Base-by-base conservation (phyloP, 2,113 vertebrate species). In the Charadrius vociferus region DNA sequence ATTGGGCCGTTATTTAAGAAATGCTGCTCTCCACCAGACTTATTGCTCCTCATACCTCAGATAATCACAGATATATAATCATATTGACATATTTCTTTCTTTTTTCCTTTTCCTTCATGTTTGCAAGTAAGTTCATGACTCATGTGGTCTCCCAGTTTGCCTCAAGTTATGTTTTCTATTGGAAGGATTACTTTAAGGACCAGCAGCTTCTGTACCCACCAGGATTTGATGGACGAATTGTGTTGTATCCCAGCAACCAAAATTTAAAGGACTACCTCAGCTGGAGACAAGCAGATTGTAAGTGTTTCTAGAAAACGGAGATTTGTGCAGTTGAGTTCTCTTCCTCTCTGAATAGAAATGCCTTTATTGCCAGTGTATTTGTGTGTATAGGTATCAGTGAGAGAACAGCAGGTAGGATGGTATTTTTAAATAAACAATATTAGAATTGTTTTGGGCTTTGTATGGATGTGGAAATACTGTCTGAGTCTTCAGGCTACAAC, bases 221-320 rank as follows among this genome's bases (percentile, higher is more conserved):
- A 4, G 98, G 99, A 92, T 99, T 99, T 97, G 99, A 99, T 88
- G 99, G 99, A 56, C 98, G 99, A 72, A 99, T 99, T 10, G 98
- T 99, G 66, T 93, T 99, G 59, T 99, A 99, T 98, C 99, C 99
- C 62, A 99, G 97, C 97, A 99, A 99, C 95, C 99, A 98, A 75
- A 99, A 99, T 86, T 97, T 99, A 71, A 99, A 98, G 96, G 99
- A 99, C 96, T 99, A 99, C 96, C 98, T 99, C 85, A 99, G 99
- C 96, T 99, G 99, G 99, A 99, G 99, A 93, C 99, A 99, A 97
- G 99, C 99, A 43, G 99, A 99, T 88, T 99, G 99, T 99, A 98
- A 99, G 99, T 81, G 11, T 84, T 73, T 82, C 50, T 81, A 59
- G n/a, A 58, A 86, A 78, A 45, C 0, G 2, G n/a, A 89, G n/a